Evolutionary conservation across 2,797 vertebrate species (phyloP).

Genomic region (Orientallactaga sibirica): DNA sequence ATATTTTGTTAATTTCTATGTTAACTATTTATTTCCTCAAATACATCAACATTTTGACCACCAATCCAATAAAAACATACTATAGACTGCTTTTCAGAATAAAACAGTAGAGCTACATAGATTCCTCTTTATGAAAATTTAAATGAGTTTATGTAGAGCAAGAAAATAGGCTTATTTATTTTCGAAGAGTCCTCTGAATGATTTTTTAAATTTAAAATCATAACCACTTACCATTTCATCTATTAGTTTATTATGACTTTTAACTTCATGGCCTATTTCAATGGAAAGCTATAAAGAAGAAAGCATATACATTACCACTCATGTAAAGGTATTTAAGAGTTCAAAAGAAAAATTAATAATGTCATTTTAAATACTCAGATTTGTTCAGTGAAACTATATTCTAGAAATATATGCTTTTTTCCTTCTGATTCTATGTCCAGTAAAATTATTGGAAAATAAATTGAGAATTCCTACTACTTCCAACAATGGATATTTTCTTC

Average conservation of each 20-base stretch:
- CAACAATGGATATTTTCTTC: constrained; percentile 11
- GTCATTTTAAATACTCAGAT: not conserved
- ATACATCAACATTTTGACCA: no score
- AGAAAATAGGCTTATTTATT: not conserved
- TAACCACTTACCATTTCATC: constrained; percentile 94
- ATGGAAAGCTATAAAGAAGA: constrained; percentile 93
- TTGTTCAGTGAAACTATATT: constrained; percentile 48
- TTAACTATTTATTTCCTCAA: no score
- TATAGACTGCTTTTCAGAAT: no score
- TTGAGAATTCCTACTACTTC: constrained; percentile 15
- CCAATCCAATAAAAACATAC: no score
- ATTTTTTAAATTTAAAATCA: constrained; percentile 59
- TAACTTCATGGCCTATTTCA: constrained; percentile 98
- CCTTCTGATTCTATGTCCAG: constrained; percentile 23
- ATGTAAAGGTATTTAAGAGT: not conserved
- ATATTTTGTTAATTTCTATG: no score
- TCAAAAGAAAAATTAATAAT: constrained; percentile 51
- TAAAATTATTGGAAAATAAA: constrained; percentile 49
- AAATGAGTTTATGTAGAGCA: not conserved
- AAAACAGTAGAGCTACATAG: not conserved
- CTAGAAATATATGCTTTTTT: constrained; percentile 32
- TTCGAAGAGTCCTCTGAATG: not conserved
- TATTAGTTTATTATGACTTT: constrained; percentile 95
- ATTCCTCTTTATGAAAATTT: not conserved
- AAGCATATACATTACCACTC: constrained; percentile 53